A percentile compares a stretch with the other conserved stretches of the same genome.
phyloP scores from a whole-genome alignment of 2,113 vertebrate genomes.

The Etheostoma spectabile region DNA sequence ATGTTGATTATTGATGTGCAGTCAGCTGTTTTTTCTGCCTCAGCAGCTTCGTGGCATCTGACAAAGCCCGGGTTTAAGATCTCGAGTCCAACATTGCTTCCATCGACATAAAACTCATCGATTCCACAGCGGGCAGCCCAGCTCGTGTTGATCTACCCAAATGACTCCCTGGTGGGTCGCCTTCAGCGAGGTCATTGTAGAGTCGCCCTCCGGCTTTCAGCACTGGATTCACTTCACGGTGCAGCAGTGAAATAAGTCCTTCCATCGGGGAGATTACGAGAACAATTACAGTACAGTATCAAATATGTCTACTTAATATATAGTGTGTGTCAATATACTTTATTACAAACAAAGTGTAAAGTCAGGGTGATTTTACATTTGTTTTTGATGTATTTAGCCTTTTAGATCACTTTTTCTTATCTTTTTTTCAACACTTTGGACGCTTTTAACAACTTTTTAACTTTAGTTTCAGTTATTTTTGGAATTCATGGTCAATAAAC shows the following conservation, averaged over 20 bases:
- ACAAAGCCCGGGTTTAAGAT: conserved; percentile 47
- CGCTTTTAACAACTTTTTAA: too few species aligned
- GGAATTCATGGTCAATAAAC: too few species aligned
- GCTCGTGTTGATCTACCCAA: background rate
- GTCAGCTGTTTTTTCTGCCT: conserved; percentile 27
- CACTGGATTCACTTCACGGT: background rate
- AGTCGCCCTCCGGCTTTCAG: background rate
- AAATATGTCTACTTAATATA: background rate
- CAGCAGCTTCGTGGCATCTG: conserved; percentile 36
- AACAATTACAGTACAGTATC: background rate
- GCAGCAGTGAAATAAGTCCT: background rate
- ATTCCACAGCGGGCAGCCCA: background rate
- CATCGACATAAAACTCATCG: conserved; percentile 32
- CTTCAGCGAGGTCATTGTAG: background rate
- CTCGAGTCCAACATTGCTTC: conserved; percentile 19
- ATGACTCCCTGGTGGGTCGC: background rate
- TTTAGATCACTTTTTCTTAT: too few species aligned
- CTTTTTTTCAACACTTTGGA: too few species aligned
- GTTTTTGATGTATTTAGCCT: too few species aligned
- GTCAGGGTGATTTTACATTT: background rate
- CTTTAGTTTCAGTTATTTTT: too few species aligned
- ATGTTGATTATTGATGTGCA: conserved; percentile 27
- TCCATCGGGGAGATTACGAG: background rate
- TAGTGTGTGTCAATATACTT: background rate
- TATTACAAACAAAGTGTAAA: background rate